These are phyloP conservation scores for Platyura marginata DNA, from an alignment of 1,140 invertebrate genomes.

Conservation along the genomic window DNA sequence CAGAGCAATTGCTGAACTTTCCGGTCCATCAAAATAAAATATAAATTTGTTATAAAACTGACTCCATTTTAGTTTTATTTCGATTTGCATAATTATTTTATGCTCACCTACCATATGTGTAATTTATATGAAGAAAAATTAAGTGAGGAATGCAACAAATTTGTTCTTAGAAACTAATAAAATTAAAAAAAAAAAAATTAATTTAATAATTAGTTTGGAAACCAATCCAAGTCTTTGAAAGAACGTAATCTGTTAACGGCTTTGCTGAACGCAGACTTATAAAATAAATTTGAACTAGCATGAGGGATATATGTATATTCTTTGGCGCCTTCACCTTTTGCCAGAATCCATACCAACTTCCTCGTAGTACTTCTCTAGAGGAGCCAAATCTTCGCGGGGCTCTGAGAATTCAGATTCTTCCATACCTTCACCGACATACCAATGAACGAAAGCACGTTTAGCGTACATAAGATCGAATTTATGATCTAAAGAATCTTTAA, in stretches of 20 bases:
- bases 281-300: no score
- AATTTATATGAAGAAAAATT: background rate
- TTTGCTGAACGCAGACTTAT: no score
- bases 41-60: no score
- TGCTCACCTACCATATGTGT: background rate
- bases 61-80: background rate
- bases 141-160: no score
- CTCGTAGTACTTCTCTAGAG: constrained; percentile 55
- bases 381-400: constrained; percentile 67
- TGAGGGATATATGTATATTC: no score
- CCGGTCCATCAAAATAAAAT: constrained; percentile 10
- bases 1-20: constrained; percentile 15
- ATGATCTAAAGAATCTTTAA: constrained; percentile 52
- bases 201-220: no score
- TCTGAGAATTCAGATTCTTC: constrained; percentile 70
- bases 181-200: no score
- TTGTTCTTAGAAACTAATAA: no score
- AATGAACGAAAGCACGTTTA: constrained; percentile 55
- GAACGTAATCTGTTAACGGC: no score
- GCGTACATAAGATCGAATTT: constrained; percentile 74
- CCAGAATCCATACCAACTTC: constrained; percentile 40
- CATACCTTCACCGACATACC: constrained; percentile 62
- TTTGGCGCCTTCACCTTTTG: no score
- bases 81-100: background rate
- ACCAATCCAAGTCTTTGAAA: no score